Conservation (phyloP, 1,140 invertebrate genomes). For the Mactra quadrangularis region DNA sequence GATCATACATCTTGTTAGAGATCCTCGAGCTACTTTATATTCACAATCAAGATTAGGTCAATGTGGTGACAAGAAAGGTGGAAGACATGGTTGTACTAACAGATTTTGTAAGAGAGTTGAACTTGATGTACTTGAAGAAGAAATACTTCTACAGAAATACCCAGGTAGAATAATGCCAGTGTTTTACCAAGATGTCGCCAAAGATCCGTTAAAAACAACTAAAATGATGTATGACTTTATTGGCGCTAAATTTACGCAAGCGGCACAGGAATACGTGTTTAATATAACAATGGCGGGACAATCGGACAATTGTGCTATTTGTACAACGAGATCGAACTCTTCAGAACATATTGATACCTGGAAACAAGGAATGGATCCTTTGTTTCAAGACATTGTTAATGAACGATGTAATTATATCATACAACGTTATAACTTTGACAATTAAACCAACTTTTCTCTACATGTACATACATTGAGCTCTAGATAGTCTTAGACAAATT, state of each 20-base stretch:
- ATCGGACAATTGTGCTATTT: conserved; percentile 26
- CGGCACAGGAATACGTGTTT: conserved; percentile 18
- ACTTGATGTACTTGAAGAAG: conserved; percentile 35
- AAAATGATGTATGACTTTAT: conserved; percentile 34
- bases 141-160: neutral
- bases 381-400: conserved; percentile 2
- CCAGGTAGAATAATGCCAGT: conserved; percentile 23
- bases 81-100: conserved; percentile 13
- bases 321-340: conserved; percentile 44
- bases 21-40: conserved; percentile 34
- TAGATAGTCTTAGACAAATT: too few relatives aligned
- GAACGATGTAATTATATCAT: conserved; percentile 42
- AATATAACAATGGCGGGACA: too few relatives aligned
- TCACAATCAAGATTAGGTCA: conserved; percentile 24
- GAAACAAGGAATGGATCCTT: conserved; percentile 16
- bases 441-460: too few relatives aligned
- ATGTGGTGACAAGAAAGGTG: neutral
- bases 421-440: conserved; percentile 14
- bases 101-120: conserved; percentile 35
- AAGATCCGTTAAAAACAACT: conserved; percentile 16
- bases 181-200: conserved; percentile 42
- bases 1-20: conserved; percentile 44
- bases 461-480: too few relatives aligned
- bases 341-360: conserved; percentile 36
- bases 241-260: conserved; percentile 19